These are phyloP conservation scores for Zosterops borbonicus DNA, from an alignment of 2,113 vertebrate genomes.

Conservation along the genomic window DNA sequence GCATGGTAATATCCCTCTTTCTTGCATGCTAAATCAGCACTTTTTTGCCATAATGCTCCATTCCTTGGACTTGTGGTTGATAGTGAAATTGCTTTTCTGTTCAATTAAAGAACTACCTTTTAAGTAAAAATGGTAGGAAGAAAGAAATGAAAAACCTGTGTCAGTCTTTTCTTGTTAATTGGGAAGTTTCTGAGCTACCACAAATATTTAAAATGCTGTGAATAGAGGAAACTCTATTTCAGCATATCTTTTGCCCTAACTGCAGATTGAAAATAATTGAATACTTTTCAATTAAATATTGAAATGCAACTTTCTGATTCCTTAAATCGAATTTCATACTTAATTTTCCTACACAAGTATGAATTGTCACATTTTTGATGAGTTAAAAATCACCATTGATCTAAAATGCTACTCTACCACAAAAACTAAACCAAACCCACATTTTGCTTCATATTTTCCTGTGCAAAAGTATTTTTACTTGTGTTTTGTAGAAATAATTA, in stretches of 20 bases:
- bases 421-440: not conserved
- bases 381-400: not conserved
- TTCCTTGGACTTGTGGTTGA: not conserved
- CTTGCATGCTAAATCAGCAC: not conserved
- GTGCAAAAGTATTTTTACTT: not conserved
- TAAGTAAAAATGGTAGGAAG: not conserved
- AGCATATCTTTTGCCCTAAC: not conserved
- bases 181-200: not conserved
- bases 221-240: not conserved
- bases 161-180: not conserved
- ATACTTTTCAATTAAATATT: constrained; percentile 13
- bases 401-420: not conserved
- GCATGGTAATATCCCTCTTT: not conserved
- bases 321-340: not conserved
- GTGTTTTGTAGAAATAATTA: not conserved
- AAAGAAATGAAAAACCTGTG: not conserved
- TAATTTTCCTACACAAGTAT: not conserved
- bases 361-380: not conserved
- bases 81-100: constrained; percentile 8
- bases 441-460: not conserved
- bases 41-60: not conserved
- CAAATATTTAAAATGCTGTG: not conserved
- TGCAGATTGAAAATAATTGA: not conserved
- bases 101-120: constrained; percentile 20
- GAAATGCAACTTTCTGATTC: not conserved